Evolutionary conservation across 2,113 vertebrate species (phyloP).

Genomic region (Gasterosteus nipponicus): DNA sequence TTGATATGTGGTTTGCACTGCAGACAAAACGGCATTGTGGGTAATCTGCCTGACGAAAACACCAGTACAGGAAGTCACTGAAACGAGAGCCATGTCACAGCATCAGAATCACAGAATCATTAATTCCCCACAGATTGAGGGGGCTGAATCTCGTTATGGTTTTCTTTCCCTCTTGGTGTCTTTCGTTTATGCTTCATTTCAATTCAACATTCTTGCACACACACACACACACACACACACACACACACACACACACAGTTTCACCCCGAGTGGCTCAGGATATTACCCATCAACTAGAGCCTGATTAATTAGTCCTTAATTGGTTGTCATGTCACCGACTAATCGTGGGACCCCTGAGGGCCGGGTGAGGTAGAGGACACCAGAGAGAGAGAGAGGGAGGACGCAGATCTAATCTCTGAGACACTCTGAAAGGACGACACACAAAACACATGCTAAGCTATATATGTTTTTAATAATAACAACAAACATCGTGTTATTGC

Average conservation of each 20-base stretch:
- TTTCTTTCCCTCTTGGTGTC: background rate
- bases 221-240: background rate
- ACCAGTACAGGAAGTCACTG: background rate
- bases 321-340: conserved; percentile 72
- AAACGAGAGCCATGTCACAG: background rate
- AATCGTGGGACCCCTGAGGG: conserved; percentile 62
- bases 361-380: conserved; percentile 63
- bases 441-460: too few species aligned
- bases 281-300: conserved; percentile 75
- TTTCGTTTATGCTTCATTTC: background rate
- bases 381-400: conserved; percentile 7
- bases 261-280: conserved; percentile 66
- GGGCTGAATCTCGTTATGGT: background rate
- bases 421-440: background rate
- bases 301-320: conserved; percentile 80
- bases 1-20: too few species aligned
- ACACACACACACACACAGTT: conserved; percentile 18
- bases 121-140: background rate
- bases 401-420: conserved; percentile 4
- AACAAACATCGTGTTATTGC: background rate
- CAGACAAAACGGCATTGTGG: background rate
- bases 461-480: too few species aligned
- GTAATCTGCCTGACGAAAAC: background rate
- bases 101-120: background rate
- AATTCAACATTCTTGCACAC: background rate